Evolutionary conservation across 2,888 invertebrate genomes (phyloP).

Genomic region (Ecliptopera silaceata): DNA sequence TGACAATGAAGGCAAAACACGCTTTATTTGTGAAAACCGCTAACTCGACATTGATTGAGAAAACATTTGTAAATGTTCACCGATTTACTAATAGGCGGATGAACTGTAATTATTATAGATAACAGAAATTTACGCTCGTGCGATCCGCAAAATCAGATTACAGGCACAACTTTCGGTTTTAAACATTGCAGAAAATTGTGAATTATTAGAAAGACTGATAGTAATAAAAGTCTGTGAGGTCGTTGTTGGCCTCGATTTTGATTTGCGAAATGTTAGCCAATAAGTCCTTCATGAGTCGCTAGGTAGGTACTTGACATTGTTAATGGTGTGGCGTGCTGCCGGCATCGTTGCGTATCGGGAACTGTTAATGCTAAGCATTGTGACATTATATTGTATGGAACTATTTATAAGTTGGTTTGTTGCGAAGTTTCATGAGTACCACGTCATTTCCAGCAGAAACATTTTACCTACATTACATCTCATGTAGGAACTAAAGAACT

Average conservation of each 20-base stretch:
- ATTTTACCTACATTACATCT: too few relatives aligned
- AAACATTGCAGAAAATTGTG: too few relatives aligned
- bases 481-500: too few relatives aligned
- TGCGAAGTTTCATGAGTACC: neutral
- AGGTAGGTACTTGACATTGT: slow-evolving; percentile 26
- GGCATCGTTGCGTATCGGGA: slow-evolving; percentile 14
- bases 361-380: slow-evolving; percentile 1
- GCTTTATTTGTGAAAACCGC: slow-evolving; percentile 3
- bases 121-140: too few relatives aligned
- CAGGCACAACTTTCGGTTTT: too few relatives aligned
- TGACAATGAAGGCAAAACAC: slow-evolving; percentile 16
- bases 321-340: slow-evolving; percentile 23
- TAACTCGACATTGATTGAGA: slow-evolving; percentile 13
- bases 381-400: neutral
- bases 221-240: neutral
- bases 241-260: slow-evolving; percentile 30
- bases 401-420: neutral
- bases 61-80: slow-evolving; percentile 1
- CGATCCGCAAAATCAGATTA: too few relatives aligned
- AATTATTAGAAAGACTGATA: neutral
- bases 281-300: slow-evolving; percentile 41
- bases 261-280: slow-evolving; percentile 41
- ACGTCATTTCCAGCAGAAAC: too few relatives aligned
- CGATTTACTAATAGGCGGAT: neutral
- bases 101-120: too few relatives aligned